Percentiles rank a stretch among this genome's conserved stretches.
These are phyloP conservation scores for Graphium colonna DNA, from an alignment of 2,888 invertebrate genomes.

Conservation along the genomic window DNA sequence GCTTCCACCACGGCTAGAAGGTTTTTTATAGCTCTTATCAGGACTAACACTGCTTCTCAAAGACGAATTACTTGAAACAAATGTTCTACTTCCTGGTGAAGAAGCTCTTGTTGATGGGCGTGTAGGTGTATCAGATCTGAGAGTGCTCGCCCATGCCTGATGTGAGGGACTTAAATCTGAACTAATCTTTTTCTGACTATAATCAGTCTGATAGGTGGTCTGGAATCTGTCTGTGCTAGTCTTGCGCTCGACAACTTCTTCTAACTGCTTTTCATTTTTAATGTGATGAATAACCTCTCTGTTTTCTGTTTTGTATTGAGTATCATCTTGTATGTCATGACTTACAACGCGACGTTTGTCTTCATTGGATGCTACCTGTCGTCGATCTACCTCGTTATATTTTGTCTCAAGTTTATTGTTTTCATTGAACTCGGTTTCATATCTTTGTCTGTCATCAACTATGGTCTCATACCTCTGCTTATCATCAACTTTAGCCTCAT, in stretches of 20 bases:
- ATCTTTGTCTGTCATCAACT: slow-evolving; percentile 27
- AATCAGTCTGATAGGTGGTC: slow-evolving; percentile 82
- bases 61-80: slow-evolving; percentile 75
- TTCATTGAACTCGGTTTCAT: not conserved
- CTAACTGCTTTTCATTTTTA: slow-evolving; percentile 39
- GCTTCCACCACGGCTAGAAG: slow-evolving; percentile 58
- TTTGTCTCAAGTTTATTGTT: not conserved
- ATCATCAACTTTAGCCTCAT: slow-evolving; percentile 34
- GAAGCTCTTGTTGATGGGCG: slow-evolving; percentile 74
- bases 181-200: slow-evolving; percentile 77
- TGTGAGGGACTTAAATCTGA: slow-evolving; percentile 86
- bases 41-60: slow-evolving; percentile 77
- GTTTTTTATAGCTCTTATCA: slow-evolving; percentile 57
- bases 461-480: slow-evolving; percentile 33
- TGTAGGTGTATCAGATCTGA: slow-evolving; percentile 83
- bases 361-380: slow-evolving; percentile 30
- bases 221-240: slow-evolving; percentile 72
- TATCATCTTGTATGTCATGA: slow-evolving; percentile 31
- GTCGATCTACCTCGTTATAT: slow-evolving; percentile 29
- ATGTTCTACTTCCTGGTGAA: slow-evolving; percentile 75
- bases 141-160: slow-evolving; percentile 86
- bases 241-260: slow-evolving; percentile 50
- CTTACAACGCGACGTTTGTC: not conserved
- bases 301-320: slow-evolving; percentile 36
- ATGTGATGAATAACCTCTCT: slow-evolving; percentile 43